A percentile compares a stretch with the other conserved stretches of the same genome.
These are phyloP conservation scores for Noctua pronuba DNA, from an alignment of 2,888 invertebrate species.

Conservation along the genomic window DNA sequence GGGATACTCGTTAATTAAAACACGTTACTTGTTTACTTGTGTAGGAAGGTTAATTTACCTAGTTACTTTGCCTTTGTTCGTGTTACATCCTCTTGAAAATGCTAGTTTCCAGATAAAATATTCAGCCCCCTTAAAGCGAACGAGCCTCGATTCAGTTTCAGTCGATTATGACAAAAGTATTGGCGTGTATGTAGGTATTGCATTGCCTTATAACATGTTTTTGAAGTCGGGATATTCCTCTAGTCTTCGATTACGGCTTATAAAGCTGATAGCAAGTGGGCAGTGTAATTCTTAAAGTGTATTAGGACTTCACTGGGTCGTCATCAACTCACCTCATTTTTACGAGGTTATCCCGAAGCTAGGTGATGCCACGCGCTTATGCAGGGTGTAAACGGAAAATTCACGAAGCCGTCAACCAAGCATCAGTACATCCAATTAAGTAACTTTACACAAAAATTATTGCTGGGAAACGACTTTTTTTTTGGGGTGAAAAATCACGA, in stretches of 20 bases:
- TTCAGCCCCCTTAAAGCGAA: no score
- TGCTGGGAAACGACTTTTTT: no score
- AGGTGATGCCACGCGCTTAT: background rate
- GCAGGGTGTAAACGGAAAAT: no score
- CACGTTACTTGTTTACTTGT: background rate
- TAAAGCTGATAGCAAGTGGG: background rate
- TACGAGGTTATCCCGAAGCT: background rate
- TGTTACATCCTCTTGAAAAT: background rate
- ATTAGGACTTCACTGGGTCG: background rate
- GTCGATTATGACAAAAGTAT: background rate
- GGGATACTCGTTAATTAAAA: constrained; percentile 27
- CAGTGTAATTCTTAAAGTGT: background rate
- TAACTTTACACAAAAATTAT: no score
- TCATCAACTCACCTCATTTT: background rate
- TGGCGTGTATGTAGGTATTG: background rate
- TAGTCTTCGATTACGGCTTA: background rate
- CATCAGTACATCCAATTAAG: no score
- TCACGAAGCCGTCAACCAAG: no score
- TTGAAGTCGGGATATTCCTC: background rate
- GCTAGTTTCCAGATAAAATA: no score
- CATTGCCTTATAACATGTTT: background rate
- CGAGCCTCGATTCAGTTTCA: background rate
- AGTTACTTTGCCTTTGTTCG: background rate
- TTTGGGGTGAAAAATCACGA: no score
- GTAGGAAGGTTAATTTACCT: background rate